phyloP scores from a whole-genome alignment of 2,797 vertebrate species.

The Schizothorax lantsangensis region DNA sequence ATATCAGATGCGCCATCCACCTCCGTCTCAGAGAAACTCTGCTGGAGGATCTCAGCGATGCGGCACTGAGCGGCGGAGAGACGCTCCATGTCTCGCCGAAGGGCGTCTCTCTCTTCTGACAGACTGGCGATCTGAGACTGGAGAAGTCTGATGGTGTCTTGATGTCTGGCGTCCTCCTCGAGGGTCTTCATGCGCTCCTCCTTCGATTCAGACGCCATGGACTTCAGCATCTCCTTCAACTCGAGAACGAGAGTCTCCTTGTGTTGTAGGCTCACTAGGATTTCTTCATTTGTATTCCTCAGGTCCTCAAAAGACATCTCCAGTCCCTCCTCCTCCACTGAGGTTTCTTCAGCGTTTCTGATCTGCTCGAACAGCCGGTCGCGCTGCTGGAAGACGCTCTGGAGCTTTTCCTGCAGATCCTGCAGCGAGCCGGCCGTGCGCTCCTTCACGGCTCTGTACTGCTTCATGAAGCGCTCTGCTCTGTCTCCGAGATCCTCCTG shows the following conservation, averaged over 20 bases:
- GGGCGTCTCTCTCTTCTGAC: constrained; percentile 69
- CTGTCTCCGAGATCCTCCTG: constrained; percentile 88
- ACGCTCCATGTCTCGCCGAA: constrained; percentile 67
- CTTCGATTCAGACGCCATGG: constrained; percentile 65
- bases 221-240: constrained; percentile 73
- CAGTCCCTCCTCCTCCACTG: constrained; percentile 66
- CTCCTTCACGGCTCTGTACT: constrained; percentile 84
- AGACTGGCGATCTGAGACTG: constrained; percentile 63
- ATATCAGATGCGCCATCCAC: constrained; percentile 63
- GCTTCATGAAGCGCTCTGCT: constrained; percentile 85
- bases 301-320: constrained; percentile 73
- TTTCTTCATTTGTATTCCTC: constrained; percentile 76
- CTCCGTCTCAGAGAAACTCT: constrained; percentile 42
- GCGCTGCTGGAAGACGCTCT: constrained; percentile 81
- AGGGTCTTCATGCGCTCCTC: constrained; percentile 69
- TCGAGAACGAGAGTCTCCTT: constrained; percentile 79
- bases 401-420: constrained; percentile 84
- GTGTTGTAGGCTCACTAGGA: constrained; percentile 73
- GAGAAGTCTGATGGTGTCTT: constrained; percentile 64
- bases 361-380: constrained; percentile 80
- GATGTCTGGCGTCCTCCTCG: constrained; percentile 70
- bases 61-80: constrained; percentile 68
- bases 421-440: constrained; percentile 81
- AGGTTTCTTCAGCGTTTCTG: constrained; percentile 74
- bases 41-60: constrained; percentile 66